phyloP scores from a whole-genome alignment of 1,140 invertebrate genomes.

The Pogonomyrmex barbatus region DNA sequence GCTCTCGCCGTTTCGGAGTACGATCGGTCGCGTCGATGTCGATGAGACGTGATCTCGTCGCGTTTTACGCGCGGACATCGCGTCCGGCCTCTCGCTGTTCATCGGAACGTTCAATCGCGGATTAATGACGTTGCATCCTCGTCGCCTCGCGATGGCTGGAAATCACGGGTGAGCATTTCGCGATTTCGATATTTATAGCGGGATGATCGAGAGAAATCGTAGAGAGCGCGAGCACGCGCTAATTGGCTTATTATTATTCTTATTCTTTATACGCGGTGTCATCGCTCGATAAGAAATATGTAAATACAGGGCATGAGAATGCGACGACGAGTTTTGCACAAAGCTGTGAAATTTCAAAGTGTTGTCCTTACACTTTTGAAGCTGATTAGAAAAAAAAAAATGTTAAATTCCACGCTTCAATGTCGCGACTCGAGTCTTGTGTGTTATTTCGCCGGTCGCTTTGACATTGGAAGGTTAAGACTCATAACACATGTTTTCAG shows the following conservation, averaged over 20 bases:
- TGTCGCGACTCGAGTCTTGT: background rate
- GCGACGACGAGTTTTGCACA: background rate
- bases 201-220: background rate
- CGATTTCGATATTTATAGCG: background rate
- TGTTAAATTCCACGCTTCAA: background rate
- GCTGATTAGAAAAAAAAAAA: too few species aligned
- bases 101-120: background rate
- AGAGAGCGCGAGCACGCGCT: background rate
- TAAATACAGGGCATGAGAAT: background rate
- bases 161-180: background rate
- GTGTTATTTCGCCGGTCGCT: background rate
- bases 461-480: constrained; percentile 17
- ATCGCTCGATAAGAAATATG: background rate
- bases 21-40: background rate
- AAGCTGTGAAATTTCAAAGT: background rate
- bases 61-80: background rate
- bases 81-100: too few species aligned
- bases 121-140: background rate
- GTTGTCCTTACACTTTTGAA: background rate
- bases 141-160: background rate
- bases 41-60: background rate
- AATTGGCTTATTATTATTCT: background rate
- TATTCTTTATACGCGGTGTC: background rate
- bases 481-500: constrained; percentile 40
- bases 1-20: constrained; percentile 6